A percentile compares a stretch with the other conserved stretches of the same genome.
Evolutionary conservation across 2,113 vertebrate species (phyloP).

Genomic region (Lates calcarifer): DNA sequence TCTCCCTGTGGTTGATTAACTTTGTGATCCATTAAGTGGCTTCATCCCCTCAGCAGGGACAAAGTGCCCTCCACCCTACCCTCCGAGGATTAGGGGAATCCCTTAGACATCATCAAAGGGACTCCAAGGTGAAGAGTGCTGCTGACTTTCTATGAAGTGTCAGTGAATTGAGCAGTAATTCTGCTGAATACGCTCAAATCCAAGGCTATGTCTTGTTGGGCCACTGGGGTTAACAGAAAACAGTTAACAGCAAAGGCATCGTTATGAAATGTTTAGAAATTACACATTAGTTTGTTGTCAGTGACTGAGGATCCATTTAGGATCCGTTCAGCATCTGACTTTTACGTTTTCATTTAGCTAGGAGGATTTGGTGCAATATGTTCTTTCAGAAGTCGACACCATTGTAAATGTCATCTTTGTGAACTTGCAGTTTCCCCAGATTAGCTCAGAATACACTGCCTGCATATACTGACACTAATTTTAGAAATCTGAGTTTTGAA

Average conservation of each 20-base stretch:
- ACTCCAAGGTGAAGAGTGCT: slow-evolving; percentile 70
- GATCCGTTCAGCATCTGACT: too few relatives aligned
- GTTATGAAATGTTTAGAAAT: not conserved
- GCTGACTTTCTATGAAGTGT: slow-evolving; percentile 52
- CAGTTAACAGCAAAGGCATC: not conserved
- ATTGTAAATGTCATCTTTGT: not conserved
- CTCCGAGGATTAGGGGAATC: slow-evolving; percentile 78
- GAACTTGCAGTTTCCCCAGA: not conserved
- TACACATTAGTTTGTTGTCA: not conserved
- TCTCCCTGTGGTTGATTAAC: slow-evolving; percentile 79
- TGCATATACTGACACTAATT: not conserved
- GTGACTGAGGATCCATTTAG: not conserved
- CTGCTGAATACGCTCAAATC: slow-evolving; percentile 17
- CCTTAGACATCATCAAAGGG: slow-evolving; percentile 76
- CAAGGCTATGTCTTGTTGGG: not conserved
- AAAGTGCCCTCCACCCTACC: slow-evolving; percentile 64
- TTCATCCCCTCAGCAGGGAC: slow-evolving; percentile 66
- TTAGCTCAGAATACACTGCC: not conserved
- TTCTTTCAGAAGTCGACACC: not conserved
- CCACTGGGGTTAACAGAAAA: not conserved
- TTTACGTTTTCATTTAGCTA: not conserved
- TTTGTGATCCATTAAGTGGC: slow-evolving; percentile 82
- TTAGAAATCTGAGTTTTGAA: not conserved
- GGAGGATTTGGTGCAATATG: not conserved
- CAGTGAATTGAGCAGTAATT: slow-evolving; percentile 28